Conservation (phyloP, 2,888 invertebrate genomes). For the Marasmarcha lunaedactyla region DNA sequence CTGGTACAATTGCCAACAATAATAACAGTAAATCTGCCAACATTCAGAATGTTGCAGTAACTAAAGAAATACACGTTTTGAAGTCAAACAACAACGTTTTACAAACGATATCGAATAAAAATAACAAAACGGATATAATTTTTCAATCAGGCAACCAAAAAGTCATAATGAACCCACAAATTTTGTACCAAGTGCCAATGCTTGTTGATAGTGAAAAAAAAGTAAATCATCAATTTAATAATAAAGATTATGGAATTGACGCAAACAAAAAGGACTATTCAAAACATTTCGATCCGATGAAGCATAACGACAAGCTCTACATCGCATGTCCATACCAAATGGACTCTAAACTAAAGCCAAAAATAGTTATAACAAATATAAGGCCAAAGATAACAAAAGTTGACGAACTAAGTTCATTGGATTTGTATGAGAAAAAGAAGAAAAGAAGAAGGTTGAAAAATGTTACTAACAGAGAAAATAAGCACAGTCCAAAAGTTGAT, state of each 20-base stretch:
- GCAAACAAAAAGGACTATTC: conserved; percentile 28
- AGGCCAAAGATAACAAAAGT: conserved; percentile 32
- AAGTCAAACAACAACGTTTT: conserved; percentile 41
- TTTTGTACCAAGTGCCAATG: conserved; percentile 54
- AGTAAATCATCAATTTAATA: conserved; percentile 27
- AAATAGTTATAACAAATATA: conserved; percentile 48
- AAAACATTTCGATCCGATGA: conserved; percentile 30
- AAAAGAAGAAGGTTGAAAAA: conserved; percentile 52
- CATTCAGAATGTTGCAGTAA: conserved; percentile 20
- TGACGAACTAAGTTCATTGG: conserved; percentile 57
- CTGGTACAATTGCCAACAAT: conserved; percentile 12
- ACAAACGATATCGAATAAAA: conserved; percentile 36
- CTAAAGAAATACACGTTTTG: conserved; percentile 39
- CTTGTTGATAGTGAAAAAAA: conserved; percentile 40
- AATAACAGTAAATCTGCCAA: conserved; percentile 19
- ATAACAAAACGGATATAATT: conserved; percentile 36
- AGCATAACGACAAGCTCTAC: conserved; percentile 40
- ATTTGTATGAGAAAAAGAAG: conserved; percentile 65
- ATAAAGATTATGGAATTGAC: conserved; percentile 27
- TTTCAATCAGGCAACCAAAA: conserved; percentile 40
- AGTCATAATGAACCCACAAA: conserved; percentile 46
- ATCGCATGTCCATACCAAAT: conserved; percentile 52
- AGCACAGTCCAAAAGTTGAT: conserved; percentile 26
- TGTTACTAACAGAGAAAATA: conserved; percentile 32
- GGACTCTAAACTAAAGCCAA: conserved; percentile 46